phyloP scores from a whole-genome alignment of 2,797 vertebrate genomes.

The Pangasius larnaudii region DNA sequence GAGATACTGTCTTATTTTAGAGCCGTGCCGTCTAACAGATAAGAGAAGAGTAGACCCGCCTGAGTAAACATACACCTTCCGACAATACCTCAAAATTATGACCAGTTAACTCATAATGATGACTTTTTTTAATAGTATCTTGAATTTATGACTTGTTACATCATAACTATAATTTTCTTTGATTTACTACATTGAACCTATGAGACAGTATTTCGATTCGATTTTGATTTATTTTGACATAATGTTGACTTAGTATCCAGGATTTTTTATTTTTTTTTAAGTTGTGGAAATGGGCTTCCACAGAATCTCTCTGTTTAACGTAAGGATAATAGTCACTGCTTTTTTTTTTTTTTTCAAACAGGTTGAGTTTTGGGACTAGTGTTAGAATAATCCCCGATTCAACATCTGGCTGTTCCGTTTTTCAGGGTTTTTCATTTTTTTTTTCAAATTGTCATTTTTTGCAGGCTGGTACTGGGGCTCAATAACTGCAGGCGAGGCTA shows the following conservation, averaged over 20 bases:
- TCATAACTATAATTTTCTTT: neutral
- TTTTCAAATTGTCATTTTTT: no score
- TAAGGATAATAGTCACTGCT: neutral
- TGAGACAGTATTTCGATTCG: neutral
- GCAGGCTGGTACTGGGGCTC: slow-evolving; percentile 67
- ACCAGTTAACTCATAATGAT: neutral
- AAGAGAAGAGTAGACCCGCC: neutral
- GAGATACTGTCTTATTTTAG: neutral
- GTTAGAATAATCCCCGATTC: neutral
- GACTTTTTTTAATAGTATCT: neutral
- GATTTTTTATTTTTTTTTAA: neutral
- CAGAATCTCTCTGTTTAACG: neutral
- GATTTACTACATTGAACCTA: neutral
- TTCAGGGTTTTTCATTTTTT: no score
- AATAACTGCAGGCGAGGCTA: slow-evolving; percentile 59
- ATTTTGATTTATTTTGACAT: neutral
- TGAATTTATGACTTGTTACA: neutral
- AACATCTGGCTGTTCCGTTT: neutral
- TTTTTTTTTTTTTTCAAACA: neutral
- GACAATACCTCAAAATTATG: neutral
- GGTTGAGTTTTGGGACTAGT: no score
- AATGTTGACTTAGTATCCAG: neutral
- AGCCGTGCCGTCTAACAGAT: neutral
- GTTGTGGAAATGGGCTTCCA: neutral
- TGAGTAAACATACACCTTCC: neutral